A percentile compares a stretch with the other conserved stretches of the same genome.
phyloP scores from a whole-genome alignment of 2,797 vertebrate genomes.

The Ptychadena robeensis region DNA sequence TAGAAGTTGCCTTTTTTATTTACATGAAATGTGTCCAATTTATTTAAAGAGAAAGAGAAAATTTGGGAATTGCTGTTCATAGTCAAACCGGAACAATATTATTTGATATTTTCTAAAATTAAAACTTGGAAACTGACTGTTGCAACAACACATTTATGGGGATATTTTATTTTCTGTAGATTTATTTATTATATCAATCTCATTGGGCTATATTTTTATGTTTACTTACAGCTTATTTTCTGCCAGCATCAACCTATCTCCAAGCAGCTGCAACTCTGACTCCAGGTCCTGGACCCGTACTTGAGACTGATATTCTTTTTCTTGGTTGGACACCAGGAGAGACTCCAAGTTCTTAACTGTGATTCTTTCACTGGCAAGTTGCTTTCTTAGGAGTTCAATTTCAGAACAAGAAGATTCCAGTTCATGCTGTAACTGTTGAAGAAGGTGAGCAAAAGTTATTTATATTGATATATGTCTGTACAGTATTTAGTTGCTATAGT shows the following conservation, averaged over 20 bases:
- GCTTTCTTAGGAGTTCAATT: constrained; percentile 76
- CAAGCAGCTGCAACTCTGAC: constrained; percentile 77
- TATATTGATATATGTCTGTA: neutral
- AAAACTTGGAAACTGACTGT: no score
- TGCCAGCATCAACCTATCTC: constrained; percentile 76
- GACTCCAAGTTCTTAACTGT: constrained; percentile 77
- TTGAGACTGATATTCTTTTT: constrained; percentile 75
- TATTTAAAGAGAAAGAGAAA: no score
- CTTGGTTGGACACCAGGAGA: constrained; percentile 71
- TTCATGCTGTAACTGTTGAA: constrained; percentile 75
- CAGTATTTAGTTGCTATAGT: no score
- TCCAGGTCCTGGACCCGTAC: constrained; percentile 76
- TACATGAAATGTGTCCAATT: no score
- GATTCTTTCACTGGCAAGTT: constrained; percentile 76
- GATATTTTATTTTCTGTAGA: neutral
- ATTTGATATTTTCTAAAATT: no score
- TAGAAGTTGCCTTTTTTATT: no score
- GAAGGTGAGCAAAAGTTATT: neutral
- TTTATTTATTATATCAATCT: neutral
- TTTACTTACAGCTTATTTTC: constrained; percentile 77
- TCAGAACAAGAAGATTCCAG: constrained; percentile 74
- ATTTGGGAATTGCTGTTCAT: no score
- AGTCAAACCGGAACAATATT: no score
- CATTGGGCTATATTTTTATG: neutral
- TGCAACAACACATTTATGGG: no score